Evolutionary conservation across 92 coral and sea anemone genomes (phyloP).

Genomic region (Heliopora coerulea): DNA sequence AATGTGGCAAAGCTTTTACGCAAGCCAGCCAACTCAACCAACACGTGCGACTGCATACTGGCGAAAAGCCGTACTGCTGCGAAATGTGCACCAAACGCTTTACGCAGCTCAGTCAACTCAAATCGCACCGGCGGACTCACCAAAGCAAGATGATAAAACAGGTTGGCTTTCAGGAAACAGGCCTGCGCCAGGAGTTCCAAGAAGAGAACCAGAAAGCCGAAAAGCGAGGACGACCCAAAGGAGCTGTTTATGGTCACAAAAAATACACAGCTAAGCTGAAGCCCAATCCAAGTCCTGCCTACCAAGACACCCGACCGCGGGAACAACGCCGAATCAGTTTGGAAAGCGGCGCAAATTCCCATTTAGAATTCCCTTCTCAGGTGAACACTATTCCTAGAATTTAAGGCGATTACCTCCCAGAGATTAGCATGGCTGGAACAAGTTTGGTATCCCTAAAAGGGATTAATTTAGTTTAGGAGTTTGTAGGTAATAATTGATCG

Average conservation of each 20-base stretch:
- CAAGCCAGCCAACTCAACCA: conserved; percentile 99
- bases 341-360: conserved; percentile 6
- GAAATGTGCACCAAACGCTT: conserved; percentile 84
- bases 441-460: conserved; percentile 7
- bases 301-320: neutral
- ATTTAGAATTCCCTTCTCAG: conserved; percentile 27
- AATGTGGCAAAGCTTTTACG: conserved; percentile 26
- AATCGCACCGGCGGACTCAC: conserved; percentile 96
- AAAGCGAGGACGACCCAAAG: conserved; percentile 38
- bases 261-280: conserved; percentile 33
- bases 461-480: neutral
- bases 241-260: conserved; percentile 39
- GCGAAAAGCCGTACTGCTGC: conserved; percentile 95
- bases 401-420: conserved; percentile 9
- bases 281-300: neutral
- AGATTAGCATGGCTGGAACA: conserved; percentile 1
- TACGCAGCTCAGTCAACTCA: conserved; percentile 97
- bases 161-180: conserved; percentile 28
- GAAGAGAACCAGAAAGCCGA: conserved; percentile 35
- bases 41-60: conserved; percentile 94
- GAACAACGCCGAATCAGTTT: neutral
- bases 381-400: conserved; percentile 28
- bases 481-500: neutral
- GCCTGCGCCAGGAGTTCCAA: conserved; percentile 30
- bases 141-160: conserved; percentile 38